These are phyloP conservation scores for Listronotus bonariensis DNA, from an alignment of 1,140 invertebrate species.

Conservation along the genomic window DNA sequence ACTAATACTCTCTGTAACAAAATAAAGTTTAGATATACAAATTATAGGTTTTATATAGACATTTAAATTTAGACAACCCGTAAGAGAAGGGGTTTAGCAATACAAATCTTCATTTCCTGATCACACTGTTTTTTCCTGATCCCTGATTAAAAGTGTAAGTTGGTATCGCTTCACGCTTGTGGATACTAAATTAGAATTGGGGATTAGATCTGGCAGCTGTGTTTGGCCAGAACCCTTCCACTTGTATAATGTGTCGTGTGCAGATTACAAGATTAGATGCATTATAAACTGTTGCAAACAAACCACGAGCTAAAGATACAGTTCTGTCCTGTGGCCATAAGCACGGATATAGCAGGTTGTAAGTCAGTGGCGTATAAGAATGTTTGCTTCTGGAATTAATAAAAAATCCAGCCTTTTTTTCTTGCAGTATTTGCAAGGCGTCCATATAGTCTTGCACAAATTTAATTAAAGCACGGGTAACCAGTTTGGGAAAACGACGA, in stretches of 20 bases:
- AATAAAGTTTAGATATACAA: too few relatives aligned
- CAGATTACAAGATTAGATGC: constrained; percentile 34
- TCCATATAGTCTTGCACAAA: too few relatives aligned
- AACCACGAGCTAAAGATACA: constrained; percentile 16
- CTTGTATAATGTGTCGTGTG: constrained; percentile 22
- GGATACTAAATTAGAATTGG: constrained; percentile 21
- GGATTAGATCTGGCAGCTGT: constrained; percentile 17
- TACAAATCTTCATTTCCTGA: too few relatives aligned
- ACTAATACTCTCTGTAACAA: too few relatives aligned
- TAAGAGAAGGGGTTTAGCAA: too few relatives aligned
- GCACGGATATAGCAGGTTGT: background rate
- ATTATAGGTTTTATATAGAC: too few relatives aligned
- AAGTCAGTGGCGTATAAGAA: constrained; percentile 2
- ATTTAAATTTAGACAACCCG: too few relatives aligned
- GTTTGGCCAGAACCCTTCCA: constrained; percentile 25
- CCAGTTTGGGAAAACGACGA: too few relatives aligned
- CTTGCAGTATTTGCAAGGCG: too few relatives aligned
- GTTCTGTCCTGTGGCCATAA: background rate
- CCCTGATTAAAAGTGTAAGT: constrained; percentile 17
- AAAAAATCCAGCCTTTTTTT: too few relatives aligned
- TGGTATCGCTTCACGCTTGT: background rate
- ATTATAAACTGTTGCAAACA: constrained; percentile 26
- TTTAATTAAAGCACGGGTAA: too few relatives aligned
- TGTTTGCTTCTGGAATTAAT: too few relatives aligned
- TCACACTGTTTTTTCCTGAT: constrained; percentile 1